Evolutionary conservation across 30 jellyfish, hydroid and myxozoan genomes (phyloP).

Genomic region (Aurelia coerulea): DNA sequence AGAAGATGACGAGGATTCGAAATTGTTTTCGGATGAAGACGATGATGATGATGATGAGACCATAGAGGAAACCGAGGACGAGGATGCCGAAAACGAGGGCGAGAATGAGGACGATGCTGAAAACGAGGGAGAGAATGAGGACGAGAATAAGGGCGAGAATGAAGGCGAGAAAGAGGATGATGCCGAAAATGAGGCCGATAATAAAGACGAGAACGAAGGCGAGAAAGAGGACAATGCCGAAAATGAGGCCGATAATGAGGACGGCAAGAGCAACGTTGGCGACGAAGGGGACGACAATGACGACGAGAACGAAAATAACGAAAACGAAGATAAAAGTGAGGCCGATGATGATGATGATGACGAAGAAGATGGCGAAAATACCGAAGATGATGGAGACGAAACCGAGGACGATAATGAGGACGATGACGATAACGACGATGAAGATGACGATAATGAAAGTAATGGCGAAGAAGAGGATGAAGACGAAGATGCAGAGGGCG

Average conservation of each 20-base stretch:
- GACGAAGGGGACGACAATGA: conserved; percentile 5
- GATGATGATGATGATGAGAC: conserved; percentile 47
- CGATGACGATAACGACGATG: neutral
- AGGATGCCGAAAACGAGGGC: neutral
- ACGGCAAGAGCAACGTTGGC: neutral
- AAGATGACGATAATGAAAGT: neutral
- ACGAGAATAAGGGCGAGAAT: conserved; percentile 47
- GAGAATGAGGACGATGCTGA: conserved; percentile 11
- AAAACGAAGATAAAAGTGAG: neutral
- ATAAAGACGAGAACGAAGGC: neutral
- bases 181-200: conserved; percentile 5
- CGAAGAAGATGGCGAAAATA: neutral
- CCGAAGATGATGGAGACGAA: neutral
- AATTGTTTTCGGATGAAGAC: conserved; percentile 55
- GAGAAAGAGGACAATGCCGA: conserved; percentile 1
- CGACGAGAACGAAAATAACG: neutral
- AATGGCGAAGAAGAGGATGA: conserved; percentile 15
- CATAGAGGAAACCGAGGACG: conserved; percentile 10
- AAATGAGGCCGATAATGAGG: neutral
- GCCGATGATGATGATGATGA: neutral
- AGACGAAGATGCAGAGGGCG: neutral
- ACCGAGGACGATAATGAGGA: neutral
- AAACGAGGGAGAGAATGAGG: neutral
- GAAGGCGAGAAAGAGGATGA: conserved; percentile 1
- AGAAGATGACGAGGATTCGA: conserved; percentile 51